Conservation (phyloP, 2,797 vertebrate genomes). For the Pantherophis vulpinus region DNA sequence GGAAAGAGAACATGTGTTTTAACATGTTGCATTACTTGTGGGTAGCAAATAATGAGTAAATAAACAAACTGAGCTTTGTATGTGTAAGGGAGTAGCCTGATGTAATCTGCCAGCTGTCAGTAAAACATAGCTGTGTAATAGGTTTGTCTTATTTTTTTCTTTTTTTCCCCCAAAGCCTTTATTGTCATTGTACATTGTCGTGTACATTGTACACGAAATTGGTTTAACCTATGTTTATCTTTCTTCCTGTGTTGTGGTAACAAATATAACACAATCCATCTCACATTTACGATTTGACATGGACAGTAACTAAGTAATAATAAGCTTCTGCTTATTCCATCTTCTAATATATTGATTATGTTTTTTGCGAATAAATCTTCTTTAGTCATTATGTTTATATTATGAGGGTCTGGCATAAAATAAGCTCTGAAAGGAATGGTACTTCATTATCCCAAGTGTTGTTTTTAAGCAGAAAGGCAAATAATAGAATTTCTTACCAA, state of each 20-base stretch:
- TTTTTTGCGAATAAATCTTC: background rate
- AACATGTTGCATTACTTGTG: background rate
- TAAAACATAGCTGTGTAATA: background rate
- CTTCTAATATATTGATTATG: background rate
- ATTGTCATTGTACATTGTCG: too few relatives aligned
- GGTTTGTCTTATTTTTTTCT: background rate
- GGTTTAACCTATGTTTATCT: background rate
- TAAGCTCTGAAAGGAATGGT: background rate
- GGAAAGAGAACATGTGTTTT: background rate
- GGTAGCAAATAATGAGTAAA: background rate
- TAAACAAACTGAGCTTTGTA: background rate
- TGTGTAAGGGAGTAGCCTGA: background rate
- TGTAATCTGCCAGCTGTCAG: background rate
- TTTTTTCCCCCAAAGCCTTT: too few relatives aligned
- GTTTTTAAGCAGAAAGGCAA: background rate
- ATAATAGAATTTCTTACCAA: background rate
- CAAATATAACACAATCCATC: background rate
- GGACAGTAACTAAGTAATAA: background rate
- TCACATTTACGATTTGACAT: background rate
- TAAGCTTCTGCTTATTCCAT: background rate
- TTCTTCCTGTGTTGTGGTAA: background rate
- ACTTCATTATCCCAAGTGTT: background rate
- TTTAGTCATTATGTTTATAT: background rate
- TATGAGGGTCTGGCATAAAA: background rate
- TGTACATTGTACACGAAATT: too few relatives aligned